Percentiles rank a stretch among this genome's conserved stretches.
phyloP scores from a whole-genome alignment of 2,888 invertebrate species.

The Sclerodermus sp. region DNA sequence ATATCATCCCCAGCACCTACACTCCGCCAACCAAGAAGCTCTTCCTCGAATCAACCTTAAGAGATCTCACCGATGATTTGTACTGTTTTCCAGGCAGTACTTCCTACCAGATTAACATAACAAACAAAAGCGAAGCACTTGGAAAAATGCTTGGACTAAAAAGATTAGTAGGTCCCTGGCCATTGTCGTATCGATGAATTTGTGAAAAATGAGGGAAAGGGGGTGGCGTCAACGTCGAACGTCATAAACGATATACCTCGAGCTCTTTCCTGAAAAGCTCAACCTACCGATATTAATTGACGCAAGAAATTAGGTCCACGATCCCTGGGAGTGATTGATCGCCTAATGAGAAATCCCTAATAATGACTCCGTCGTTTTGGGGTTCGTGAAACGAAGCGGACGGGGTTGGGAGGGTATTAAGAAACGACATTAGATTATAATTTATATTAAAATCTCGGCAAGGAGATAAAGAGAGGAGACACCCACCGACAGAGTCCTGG shows the following conservation, averaged over 20 bases:
- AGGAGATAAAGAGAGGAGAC: constrained; percentile 53
- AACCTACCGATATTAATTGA: constrained; percentile 50
- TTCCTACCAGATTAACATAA: no score
- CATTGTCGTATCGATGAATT: no score
- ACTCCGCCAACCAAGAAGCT: constrained; percentile 25
- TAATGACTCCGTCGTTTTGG: constrained; percentile 50
- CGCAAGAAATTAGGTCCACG: constrained; percentile 50
- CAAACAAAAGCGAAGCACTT: no score
- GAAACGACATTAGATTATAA: constrained; percentile 58
- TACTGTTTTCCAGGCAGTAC: constrained; percentile 3
- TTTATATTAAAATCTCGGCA: constrained; percentile 58
- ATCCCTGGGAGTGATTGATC: constrained; percentile 53
- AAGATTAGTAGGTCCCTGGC: no score
- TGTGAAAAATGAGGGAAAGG: neutral
- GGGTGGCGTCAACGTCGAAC: neutral
- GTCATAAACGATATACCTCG: no score
- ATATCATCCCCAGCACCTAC: constrained; percentile 28
- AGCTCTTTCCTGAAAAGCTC: constrained; percentile 15
- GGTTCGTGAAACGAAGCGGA: constrained; percentile 23
- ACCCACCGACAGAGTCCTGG: constrained; percentile 29
- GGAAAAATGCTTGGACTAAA: no score
- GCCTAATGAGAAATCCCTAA: constrained; percentile 55
- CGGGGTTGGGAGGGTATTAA: constrained; percentile 48
- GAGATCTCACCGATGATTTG: constrained; percentile 20
- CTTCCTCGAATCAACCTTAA: constrained; percentile 22